Conservation (phyloP, 2,113 vertebrate genomes). For the Aphyosemion australe region DNA sequence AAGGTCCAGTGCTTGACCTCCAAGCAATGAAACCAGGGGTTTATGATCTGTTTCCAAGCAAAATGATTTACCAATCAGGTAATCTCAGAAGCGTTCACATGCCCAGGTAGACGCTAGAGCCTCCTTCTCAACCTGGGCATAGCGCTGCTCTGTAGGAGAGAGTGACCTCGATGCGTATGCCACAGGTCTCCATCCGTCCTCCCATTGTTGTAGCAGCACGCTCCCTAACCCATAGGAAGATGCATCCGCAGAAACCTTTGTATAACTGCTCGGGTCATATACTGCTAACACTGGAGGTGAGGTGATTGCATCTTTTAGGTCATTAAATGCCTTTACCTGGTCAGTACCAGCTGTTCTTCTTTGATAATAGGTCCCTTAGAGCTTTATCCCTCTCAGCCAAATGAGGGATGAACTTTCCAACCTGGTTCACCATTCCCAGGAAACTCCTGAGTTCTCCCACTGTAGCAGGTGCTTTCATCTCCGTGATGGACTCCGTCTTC, state of each 20-base stretch:
- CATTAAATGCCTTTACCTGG: background rate
- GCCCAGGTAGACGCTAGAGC: background rate
- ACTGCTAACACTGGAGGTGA: conserved; percentile 1
- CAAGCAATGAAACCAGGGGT: background rate
- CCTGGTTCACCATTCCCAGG: conserved; percentile 37
- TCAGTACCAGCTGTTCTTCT: conserved; percentile 20
- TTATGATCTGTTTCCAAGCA: background rate
- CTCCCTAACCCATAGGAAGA: background rate
- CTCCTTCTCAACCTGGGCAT: background rate
- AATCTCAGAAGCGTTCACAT: background rate
- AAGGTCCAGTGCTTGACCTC: background rate
- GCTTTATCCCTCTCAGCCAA: conserved; percentile 28
- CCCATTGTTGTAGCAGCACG: background rate
- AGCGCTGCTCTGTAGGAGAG: background rate
- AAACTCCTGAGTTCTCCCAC: conserved; percentile 8
- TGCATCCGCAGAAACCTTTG: background rate
- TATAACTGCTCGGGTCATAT: background rate
- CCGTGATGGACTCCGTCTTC: conserved; percentile 17
- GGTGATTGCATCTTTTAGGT: background rate
- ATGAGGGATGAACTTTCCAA: conserved; percentile 37
- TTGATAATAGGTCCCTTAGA: conserved; percentile 1
- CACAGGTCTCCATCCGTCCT: background rate
- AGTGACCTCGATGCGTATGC: background rate
- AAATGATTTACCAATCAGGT: background rate
- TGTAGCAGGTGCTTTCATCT: background rate